Base-by-base conservation (phyloP, 92 coral and sea anemone species). In the Phenganax stokvisi region DNA sequence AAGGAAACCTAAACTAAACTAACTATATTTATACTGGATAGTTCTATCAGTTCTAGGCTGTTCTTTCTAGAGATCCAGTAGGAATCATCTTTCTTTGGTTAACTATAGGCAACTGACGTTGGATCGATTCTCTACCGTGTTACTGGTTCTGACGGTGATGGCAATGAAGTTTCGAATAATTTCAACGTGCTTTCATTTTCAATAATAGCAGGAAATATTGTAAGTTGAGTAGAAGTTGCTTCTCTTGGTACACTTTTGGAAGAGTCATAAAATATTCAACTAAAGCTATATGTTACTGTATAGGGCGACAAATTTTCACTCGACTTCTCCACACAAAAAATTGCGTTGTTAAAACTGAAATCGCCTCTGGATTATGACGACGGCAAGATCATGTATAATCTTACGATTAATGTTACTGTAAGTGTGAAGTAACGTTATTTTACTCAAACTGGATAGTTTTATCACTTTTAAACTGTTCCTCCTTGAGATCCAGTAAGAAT, bases 331-430 rank as follows among this genome's bases (percentile, higher is more conserved):
- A 37, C 73, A 5, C 72, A 64, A 64, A 54, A 6, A 53, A 47
- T 59, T 12, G 37, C 4, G 10, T 6, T 56, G 15, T 67, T 79
- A 11, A 47, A 31, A 62, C 12, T 79, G 10, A 79, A 25, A 3
- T 79, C 83, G 1, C 60, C n/a, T 10, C 56, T 79, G 54, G 83
- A 79, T 47, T 55, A 51, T 54, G 83, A 79, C 51, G 51, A 25
- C 16, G 83, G 83, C n/a, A 17, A 57, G 10, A 59, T 63, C 13
- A 52, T 62, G 6, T 79, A 79, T 64, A 79, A 79, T 73, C 62
- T 79, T 3, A 79, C 83, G 2, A 79, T 79, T 20, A 64, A 79
- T 8, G 83, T 62, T n/a, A 62, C 83, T 25, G 83, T 79, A 52
- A 79, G 74, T 53, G 47, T 28, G 3, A 59, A 13, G 3, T 13